Evolutionary conservation across 1,140 invertebrate species (phyloP).

Genomic region (Drosophila teissieri): DNA sequence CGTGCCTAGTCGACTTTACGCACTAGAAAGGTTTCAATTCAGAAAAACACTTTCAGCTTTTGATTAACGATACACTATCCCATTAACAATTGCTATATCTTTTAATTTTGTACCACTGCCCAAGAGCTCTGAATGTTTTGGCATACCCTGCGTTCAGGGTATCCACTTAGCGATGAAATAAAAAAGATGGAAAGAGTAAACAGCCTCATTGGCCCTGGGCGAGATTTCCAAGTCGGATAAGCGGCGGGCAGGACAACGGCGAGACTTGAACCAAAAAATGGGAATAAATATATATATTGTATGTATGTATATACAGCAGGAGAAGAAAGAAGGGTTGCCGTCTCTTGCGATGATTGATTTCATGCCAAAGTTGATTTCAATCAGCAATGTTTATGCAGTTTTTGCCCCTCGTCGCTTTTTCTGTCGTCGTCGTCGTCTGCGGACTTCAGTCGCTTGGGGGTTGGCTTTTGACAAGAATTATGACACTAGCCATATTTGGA

Average conservation of each 20-base stretch:
- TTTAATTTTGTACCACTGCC: no score
- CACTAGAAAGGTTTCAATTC: neutral
- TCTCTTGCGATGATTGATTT: conserved; percentile 82
- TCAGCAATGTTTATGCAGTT: conserved; percentile 84
- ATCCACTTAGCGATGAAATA: conserved; percentile 25
- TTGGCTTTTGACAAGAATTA: conserved; percentile 80
- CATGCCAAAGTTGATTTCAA: conserved; percentile 84
- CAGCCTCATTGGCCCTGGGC: conserved; percentile 54
- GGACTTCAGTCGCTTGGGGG: conserved; percentile 70
- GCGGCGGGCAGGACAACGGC: conserved; percentile 49
- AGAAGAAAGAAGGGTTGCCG: conserved; percentile 49
- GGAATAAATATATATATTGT: conserved; percentile 5
- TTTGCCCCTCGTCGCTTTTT: conserved; percentile 32
- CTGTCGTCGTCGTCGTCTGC: conserved; percentile 22
- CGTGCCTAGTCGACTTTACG: neutral
- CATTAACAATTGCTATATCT: no score
- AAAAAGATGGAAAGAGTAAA: conserved; percentile 12
- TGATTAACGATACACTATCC: no score
- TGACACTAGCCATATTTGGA: conserved; percentile 81
- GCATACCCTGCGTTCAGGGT: conserved; percentile 4
- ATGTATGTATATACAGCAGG: neutral
- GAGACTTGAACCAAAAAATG: conserved; percentile 33
- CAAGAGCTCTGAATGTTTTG: no score
- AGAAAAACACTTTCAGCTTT: no score
- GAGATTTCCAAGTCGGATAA: conserved; percentile 74